phyloP scores from a whole-genome alignment of 1,140 invertebrate species.

The Muscidifurax raptorellus region DNA sequence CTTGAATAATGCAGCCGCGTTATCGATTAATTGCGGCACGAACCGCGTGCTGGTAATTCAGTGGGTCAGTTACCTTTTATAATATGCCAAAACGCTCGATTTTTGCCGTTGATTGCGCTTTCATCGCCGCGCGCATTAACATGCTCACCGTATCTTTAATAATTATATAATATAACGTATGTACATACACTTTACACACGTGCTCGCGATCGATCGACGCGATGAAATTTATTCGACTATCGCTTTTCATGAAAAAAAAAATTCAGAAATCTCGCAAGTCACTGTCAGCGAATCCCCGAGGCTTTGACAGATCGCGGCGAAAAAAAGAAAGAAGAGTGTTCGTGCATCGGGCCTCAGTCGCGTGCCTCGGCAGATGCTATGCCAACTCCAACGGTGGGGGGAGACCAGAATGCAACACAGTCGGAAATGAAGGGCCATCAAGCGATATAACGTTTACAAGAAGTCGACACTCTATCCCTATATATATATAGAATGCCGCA shows the following conservation, averaged over 20 bases:
- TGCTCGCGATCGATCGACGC: conserved; percentile 21
- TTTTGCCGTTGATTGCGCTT: conserved; percentile 13
- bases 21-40: conserved; percentile 32
- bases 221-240: not conserved
- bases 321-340: conserved; percentile 47
- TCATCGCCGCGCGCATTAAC: conserved; percentile 3
- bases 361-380: conserved; percentile 71
- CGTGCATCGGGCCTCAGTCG: conserved; percentile 51
- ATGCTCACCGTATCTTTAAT: not conserved
- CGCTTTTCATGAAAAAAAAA: not conserved
- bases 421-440: conserved; percentile 64
- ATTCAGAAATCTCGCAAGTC: conserved; percentile 34
- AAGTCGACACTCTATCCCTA: conserved; percentile 36
- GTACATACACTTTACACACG: too few species aligned
- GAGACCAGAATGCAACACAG: conserved; percentile 26
- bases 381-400: not conserved
- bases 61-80: conserved; percentile 37
- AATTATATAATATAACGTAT: too few species aligned
- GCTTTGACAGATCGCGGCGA: too few species aligned
- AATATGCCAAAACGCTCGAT: not conserved
- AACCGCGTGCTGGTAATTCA: not conserved
- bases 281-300: too few species aligned
- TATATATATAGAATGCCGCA: not conserved
- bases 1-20: conserved; percentile 33
- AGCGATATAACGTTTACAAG: conserved; percentile 67